A percentile compares a stretch with the other conserved stretches of the same genome.
Evolutionary conservation across 1,140 invertebrate genomes (phyloP).

Genomic region (Agrilus planipennis): DNA sequence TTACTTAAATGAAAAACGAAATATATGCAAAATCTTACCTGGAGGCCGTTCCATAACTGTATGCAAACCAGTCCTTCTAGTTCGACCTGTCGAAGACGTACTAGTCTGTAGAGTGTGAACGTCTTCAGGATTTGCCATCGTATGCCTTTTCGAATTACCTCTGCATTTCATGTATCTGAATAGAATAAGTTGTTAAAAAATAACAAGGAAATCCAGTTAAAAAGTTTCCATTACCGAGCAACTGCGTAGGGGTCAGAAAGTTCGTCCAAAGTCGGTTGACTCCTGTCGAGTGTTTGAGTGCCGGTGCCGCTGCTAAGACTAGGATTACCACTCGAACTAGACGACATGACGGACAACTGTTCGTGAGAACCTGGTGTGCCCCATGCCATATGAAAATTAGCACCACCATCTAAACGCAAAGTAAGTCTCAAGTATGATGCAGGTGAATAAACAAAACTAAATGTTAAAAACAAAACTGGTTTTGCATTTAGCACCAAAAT

Average conservation of each 20-base stretch:
- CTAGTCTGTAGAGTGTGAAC: slow-evolving; percentile 43
- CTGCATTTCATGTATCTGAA: slow-evolving; percentile 52
- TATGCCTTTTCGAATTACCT: slow-evolving; percentile 53
- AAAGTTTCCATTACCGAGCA: slow-evolving; percentile 30
- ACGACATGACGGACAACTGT: slow-evolving; percentile 29
- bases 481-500: not conserved
- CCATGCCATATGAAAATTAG: slow-evolving; percentile 73
- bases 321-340: slow-evolving; percentile 28
- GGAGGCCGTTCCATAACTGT: slow-evolving; percentile 77
- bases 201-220: not conserved
- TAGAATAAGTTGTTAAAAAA: not conserved
- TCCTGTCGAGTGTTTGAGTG: slow-evolving; percentile 20
- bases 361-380: slow-evolving; percentile 30
- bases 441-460: too few species aligned
- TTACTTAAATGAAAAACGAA: too few species aligned
- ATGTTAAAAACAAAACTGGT: not conserved
- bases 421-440: too few species aligned
- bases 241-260: slow-evolving; percentile 39
- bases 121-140: slow-evolving; percentile 51
- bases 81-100: slow-evolving; percentile 38
- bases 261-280: slow-evolving; percentile 31
- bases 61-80: slow-evolving; percentile 62
- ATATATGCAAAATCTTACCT: slow-evolving; percentile 43
- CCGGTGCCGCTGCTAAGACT: slow-evolving; percentile 24
- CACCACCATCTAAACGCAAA: slow-evolving; percentile 85